A percentile compares a stretch with the other conserved stretches of the same genome.
These are phyloP conservation scores for Bufo bufo DNA, from an alignment of 2,113 vertebrate genomes.

Conservation along the genomic window DNA sequence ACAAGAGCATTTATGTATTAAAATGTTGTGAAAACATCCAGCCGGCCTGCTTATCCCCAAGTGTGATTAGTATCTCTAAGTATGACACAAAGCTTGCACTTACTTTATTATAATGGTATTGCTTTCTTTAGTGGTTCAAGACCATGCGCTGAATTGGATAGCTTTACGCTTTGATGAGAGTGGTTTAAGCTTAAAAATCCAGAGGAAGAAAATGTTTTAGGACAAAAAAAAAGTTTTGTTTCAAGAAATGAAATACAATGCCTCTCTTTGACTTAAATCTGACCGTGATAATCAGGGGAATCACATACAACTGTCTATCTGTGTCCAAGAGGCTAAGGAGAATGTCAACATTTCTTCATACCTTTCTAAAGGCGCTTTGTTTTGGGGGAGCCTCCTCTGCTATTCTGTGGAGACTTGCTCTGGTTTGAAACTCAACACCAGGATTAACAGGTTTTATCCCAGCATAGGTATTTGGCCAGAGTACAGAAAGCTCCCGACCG, in stretches of 20 bases:
- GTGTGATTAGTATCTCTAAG: conserved; percentile 53
- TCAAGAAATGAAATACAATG: conserved; percentile 81
- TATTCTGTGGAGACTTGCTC: conserved; percentile 70
- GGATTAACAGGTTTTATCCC: conserved; percentile 79
- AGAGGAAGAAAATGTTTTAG: conserved; percentile 76
- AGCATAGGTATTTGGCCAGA: conserved; percentile 63
- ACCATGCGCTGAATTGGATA: conserved; percentile 37
- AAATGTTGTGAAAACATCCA: conserved; percentile 51
- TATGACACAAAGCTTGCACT: conserved; percentile 42
- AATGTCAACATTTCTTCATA: conserved; percentile 69
- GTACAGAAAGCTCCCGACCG: conserved; percentile 59
- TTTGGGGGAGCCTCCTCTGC: conserved; percentile 74
- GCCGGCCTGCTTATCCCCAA: conserved; percentile 42
- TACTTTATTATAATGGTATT: conserved; percentile 42
- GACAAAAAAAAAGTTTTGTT: conserved; percentile 75
- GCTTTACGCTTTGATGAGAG: conserved; percentile 75
- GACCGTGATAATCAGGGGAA: conserved; percentile 74
- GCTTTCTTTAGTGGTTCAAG: conserved; percentile 46
- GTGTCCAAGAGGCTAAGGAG: conserved; percentile 77
- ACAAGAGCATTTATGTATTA: conserved; percentile 43
- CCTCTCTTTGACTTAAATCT: conserved; percentile 81
- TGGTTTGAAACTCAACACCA: conserved; percentile 76
- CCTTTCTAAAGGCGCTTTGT: conserved; percentile 78
- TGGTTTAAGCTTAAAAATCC: conserved; percentile 78
- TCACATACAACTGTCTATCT: conserved; percentile 73